Percentiles rank a stretch among this genome's conserved stretches.
Evolutionary conservation across 2,113 vertebrate species (phyloP).

Genomic region (Zosterops pallidus): DNA sequence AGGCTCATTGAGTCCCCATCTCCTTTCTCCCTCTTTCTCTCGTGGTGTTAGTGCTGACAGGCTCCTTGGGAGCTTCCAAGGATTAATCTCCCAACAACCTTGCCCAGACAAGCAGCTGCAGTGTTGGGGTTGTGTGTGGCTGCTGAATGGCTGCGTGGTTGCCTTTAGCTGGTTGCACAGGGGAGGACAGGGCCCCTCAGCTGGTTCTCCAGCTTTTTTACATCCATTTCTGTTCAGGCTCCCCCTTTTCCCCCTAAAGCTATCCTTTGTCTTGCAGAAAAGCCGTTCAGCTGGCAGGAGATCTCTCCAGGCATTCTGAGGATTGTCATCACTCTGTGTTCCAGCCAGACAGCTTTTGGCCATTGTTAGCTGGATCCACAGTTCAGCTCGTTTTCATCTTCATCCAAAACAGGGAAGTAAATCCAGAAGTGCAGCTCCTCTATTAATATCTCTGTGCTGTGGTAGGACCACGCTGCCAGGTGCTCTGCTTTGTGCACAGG

Average conservation of each 20-base stretch:
- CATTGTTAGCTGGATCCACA: conserved; percentile 26
- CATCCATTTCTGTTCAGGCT: background rate
- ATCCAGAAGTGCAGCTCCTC: conserved; percentile 17
- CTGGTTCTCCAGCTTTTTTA: background rate
- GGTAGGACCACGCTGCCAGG: conserved; percentile 35
- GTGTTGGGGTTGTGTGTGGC: background rate
- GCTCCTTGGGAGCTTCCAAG: background rate
- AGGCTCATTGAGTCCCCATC: background rate
- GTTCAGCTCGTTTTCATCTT: conserved; percentile 38
- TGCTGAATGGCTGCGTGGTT: background rate
- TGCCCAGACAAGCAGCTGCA: background rate
- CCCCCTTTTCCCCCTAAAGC: background rate
- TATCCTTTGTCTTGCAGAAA: conserved; percentile 10
- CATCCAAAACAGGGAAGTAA: background rate
- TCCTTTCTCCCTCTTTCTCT: background rate
- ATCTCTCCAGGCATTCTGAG: conserved; percentile 11
- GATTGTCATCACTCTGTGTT: conserved; percentile 16
- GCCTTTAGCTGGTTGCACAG: background rate
- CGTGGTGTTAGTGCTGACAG: background rate
- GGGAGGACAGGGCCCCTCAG: background rate
- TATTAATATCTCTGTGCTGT: background rate
- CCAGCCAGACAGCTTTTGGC: conserved; percentile 10
- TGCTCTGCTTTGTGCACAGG: conserved; percentile 22
- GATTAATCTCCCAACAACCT: background rate
- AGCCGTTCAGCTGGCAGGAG: background rate